A percentile compares a stretch with the other conserved stretches of the same genome.
These are phyloP conservation scores for Dryas iulia DNA, from an alignment of 1,140 invertebrate genomes.

Conservation along the genomic window DNA sequence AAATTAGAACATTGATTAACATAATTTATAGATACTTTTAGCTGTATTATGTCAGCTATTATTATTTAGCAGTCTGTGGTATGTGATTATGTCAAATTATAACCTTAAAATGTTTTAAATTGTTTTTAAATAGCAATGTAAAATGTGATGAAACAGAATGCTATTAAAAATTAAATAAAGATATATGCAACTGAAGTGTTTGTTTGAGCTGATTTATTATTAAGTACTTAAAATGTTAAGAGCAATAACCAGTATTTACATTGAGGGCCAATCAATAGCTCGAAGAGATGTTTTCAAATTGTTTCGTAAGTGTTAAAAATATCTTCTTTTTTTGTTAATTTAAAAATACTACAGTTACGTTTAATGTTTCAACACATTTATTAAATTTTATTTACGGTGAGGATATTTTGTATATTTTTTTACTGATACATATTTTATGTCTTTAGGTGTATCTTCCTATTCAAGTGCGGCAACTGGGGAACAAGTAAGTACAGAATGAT, in stretches of 20 bases:
- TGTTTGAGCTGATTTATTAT: neutral
- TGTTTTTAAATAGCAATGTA: constrained; percentile 12
- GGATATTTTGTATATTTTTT: no score
- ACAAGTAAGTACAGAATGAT: constrained; percentile 18
- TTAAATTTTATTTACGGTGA: neutral
- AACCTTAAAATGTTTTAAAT: constrained; percentile 9
- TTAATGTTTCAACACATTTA: no score
- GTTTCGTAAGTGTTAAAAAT: constrained; percentile 21
- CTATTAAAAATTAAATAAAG: constrained; percentile 13
- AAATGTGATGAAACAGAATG: constrained; percentile 22
- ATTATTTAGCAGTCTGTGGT: neutral
- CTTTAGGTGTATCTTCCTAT: constrained; percentile 27
- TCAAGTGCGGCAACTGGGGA: constrained; percentile 20
- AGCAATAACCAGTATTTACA: constrained; percentile 25
- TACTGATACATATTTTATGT: neutral
- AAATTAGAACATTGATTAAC: no score
- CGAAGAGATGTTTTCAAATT: constrained; percentile 27
- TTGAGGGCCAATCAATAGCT: constrained; percentile 20
- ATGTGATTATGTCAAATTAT: constrained; percentile 3
- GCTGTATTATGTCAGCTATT: neutral
- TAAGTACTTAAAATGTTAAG: constrained; percentile 26
- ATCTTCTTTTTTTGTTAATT: neutral
- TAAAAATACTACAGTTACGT: no score
- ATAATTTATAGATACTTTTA: no score
- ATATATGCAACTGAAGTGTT: neutral